A percentile compares a stretch with the other conserved stretches of the same genome.
phyloP scores from a whole-genome alignment of 2,113 vertebrate genomes.

The Pagrus major region DNA sequence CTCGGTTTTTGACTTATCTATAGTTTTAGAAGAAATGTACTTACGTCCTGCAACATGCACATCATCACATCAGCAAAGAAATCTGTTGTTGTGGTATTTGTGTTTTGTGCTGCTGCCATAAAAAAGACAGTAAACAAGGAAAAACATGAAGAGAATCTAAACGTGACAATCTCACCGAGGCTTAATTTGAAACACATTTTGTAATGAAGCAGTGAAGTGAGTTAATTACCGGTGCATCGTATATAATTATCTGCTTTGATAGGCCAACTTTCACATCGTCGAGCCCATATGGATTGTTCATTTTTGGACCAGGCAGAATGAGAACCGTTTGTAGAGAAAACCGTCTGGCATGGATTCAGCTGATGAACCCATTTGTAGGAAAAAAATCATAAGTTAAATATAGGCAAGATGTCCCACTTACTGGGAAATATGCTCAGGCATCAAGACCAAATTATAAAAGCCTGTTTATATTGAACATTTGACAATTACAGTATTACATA shows the following conservation, averaged over 20 bases:
- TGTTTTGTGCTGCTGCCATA: too few relatives aligned
- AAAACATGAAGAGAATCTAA: background rate
- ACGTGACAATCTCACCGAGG: background rate
- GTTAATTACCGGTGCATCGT: background rate
- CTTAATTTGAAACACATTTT: background rate
- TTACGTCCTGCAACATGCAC: too few relatives aligned
- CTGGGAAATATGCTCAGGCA: constrained; percentile 31
- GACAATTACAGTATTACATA: constrained; percentile 45
- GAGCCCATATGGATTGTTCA: background rate
- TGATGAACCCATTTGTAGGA: constrained; percentile 34
- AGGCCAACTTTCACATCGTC: background rate
- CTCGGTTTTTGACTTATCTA: too few relatives aligned
- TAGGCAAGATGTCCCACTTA: constrained; percentile 54
- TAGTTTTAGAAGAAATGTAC: too few relatives aligned
- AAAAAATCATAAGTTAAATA: constrained; percentile 39
- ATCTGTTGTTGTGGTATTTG: too few relatives aligned
- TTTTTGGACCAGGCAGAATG: constrained; percentile 12
- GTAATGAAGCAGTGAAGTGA: background rate
- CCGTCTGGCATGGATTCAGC: constrained; percentile 29
- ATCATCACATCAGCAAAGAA: too few relatives aligned
- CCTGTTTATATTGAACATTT: constrained; percentile 39
- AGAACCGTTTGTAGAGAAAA: constrained; percentile 19
- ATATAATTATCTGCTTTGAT: background rate
- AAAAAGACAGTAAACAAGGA: background rate
- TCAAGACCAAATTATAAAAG: constrained; percentile 45